Evolutionary conservation across 2,113 vertebrate species (phyloP), one percentile per base, ranked within the genome.

Genomic region (Plectropomus leopardus): DNA sequence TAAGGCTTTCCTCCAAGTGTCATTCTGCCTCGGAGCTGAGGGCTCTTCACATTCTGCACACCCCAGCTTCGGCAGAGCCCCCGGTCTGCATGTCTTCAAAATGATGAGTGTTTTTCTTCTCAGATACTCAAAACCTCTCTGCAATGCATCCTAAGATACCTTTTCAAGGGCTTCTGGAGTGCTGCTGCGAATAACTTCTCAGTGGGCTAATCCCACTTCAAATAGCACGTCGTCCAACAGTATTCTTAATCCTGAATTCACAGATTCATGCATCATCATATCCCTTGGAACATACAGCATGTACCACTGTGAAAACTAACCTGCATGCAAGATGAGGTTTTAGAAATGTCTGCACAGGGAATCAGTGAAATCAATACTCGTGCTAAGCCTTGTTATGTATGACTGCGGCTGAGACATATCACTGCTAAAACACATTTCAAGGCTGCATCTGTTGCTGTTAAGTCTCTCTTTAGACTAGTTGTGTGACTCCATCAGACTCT

Each of bases 191-290:
- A 90, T 92, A 88, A 90, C 82, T 87, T 87, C 78, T 77, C 53
- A 55, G 70, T 76, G 66, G 58, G 55, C 79, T 92, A 92, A 94
- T 93, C 90, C 90, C 85, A 87, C 88, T 94, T 93, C 86, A 92
- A 81, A 92, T 89, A 83, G 30, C 32, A 21, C 77, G 87, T 91
- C 86, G 80, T 82, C 85, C 88, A 78, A 91, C 72, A 67, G 53
- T 74, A 54, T 59, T 84, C 76, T 80, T 90, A 89, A 88, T 88
- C 84, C 85, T 53, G 78, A 79, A 84, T 88, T 91, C 86, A 83
- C 54, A 77, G 36, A 83, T 67, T 81, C 80, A 82, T 90, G 84
- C 76, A 72, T 85, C 59, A 63, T 81, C 85, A 72, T 68, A 42
- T 90, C 77, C 83, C 77, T 79, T 82, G 61, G 85, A 81, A 84